Conservation (phyloP, 2,113 vertebrate genomes). For the Planiliza haematocheilus region DNA sequence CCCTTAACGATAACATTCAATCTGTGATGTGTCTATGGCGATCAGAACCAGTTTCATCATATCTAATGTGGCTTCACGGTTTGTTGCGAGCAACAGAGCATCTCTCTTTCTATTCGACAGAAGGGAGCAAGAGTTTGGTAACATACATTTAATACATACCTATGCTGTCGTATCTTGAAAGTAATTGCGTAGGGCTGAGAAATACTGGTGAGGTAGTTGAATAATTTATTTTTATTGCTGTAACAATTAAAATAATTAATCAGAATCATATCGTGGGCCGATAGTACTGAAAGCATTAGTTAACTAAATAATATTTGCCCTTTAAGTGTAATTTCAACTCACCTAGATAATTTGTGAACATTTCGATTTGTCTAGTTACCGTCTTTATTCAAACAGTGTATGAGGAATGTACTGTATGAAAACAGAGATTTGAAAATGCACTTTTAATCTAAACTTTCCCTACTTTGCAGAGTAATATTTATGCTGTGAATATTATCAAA, state of each 20-base stretch:
- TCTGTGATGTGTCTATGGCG: background rate
- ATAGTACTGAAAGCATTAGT: background rate
- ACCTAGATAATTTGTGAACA: conserved; percentile 12
- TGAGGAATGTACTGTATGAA: background rate
- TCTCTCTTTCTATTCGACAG: conserved; percentile 8
- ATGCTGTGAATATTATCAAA: conserved; percentile 28
- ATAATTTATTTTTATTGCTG: conserved; percentile 7
- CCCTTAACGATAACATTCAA: too few relatives aligned
- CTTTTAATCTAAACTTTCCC: conserved; percentile 4
- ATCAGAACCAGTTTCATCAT: conserved; percentile 4
- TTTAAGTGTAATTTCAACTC: conserved; percentile 23
- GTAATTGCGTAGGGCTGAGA: background rate
- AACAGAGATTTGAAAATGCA: conserved; percentile 22
- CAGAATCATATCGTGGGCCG: conserved; percentile 5
- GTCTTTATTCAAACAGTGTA: background rate
- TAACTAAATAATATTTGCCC: background rate
- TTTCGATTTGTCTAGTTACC: background rate
- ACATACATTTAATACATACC: conserved; percentile 8
- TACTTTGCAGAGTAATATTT: conserved; percentile 18
- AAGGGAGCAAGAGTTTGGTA: conserved; percentile 12
- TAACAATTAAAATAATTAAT: conserved; percentile 14
- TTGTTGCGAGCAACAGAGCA: background rate
- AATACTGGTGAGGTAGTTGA: background rate
- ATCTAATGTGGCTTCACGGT: conserved; percentile 4
- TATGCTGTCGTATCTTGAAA: conserved; percentile 14